Evolutionary conservation across 2,888 invertebrate genomes (phyloP).

Genomic region (Halictus ligatus): DNA sequence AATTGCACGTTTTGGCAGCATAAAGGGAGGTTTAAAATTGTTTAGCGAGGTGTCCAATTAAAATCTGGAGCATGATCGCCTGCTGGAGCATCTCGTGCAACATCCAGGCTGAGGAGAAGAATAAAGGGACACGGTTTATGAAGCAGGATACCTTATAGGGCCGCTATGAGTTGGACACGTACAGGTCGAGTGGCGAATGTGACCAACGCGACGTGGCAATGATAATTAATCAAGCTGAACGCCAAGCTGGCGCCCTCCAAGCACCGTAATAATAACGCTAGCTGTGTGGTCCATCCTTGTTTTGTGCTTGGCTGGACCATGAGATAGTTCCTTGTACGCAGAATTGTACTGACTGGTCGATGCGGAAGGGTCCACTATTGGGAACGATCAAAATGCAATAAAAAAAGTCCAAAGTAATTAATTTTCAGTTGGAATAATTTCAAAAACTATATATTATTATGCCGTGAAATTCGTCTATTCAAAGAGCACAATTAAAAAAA

Average conservation of each 20-base stretch:
- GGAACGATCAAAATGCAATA: too few relatives aligned
- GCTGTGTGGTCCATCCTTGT: conserved; percentile 76
- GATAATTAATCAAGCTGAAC: conserved; percentile 79
- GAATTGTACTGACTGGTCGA: conserved; percentile 32
- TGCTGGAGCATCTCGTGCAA: background rate
- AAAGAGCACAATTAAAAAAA: too few relatives aligned
- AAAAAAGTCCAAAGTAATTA: background rate
- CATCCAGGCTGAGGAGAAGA: background rate
- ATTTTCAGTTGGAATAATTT: background rate
- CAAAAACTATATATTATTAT: too few relatives aligned
- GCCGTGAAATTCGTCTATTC: too few relatives aligned
- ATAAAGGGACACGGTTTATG: conserved; percentile 55
- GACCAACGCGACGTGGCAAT: conserved; percentile 69
- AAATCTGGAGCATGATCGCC: background rate
- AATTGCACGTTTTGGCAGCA: background rate
- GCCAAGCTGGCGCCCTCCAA: conserved; percentile 70
- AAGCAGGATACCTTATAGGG: conserved; percentile 68
- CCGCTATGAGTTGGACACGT: conserved; percentile 68
- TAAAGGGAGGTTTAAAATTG: background rate
- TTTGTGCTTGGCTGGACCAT: conserved; percentile 54
- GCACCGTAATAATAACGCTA: conserved; percentile 74
- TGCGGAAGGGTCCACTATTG: background rate
- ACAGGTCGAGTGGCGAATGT: conserved; percentile 59
- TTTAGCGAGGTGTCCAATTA: background rate
- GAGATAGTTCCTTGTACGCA: conserved; percentile 62